These are phyloP conservation scores for Tadarida brasiliensis DNA, from an alignment of 2,797 vertebrate genomes.

Conservation along the genomic window DNA sequence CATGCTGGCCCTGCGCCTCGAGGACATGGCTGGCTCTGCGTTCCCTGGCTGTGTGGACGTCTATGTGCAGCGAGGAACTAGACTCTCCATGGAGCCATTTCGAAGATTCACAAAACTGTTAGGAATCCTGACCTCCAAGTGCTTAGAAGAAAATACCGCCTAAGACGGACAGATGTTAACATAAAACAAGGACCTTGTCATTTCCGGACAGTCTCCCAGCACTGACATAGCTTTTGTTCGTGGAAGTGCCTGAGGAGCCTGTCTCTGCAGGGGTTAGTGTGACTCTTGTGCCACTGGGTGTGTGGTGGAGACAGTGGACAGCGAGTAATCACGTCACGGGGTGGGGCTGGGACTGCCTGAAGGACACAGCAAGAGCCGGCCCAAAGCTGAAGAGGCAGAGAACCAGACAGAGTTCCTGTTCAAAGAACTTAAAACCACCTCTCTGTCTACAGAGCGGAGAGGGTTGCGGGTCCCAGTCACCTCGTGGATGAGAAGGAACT, in stretches of 20 bases:
- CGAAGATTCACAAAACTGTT: background rate
- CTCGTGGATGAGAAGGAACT: conserved; percentile 7
- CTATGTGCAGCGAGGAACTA: background rate
- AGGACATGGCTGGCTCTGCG: background rate
- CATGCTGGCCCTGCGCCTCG: background rate
- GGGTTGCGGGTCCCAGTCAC: background rate
- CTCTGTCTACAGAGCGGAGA: conserved; percentile 59
- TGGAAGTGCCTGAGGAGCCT: conserved; percentile 51
- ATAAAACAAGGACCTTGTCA: background rate
- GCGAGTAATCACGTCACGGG: accelerated
- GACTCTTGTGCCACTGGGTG: conserved; percentile 30
- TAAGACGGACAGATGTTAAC: background rate
- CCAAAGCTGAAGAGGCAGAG: conserved; percentile 69
- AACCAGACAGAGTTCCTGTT: conserved; percentile 74
- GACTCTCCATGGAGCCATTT: background rate
- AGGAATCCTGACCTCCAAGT: background rate
- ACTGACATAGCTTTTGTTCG: conserved; percentile 72
- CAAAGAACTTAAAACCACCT: conserved; percentile 72
- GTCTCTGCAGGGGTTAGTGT: conserved; percentile 36
- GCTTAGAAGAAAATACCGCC: background rate
- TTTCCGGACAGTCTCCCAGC: background rate
- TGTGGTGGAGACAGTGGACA: accelerated
- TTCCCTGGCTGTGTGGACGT: background rate
- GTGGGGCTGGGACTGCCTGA: conserved; percentile 59
- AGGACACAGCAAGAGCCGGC: conserved; percentile 79